Evolutionary conservation across 2,113 vertebrate genomes (phyloP), one percentile per base, ranked within the genome.

Genomic region (Cheilinus undulatus): DNA sequence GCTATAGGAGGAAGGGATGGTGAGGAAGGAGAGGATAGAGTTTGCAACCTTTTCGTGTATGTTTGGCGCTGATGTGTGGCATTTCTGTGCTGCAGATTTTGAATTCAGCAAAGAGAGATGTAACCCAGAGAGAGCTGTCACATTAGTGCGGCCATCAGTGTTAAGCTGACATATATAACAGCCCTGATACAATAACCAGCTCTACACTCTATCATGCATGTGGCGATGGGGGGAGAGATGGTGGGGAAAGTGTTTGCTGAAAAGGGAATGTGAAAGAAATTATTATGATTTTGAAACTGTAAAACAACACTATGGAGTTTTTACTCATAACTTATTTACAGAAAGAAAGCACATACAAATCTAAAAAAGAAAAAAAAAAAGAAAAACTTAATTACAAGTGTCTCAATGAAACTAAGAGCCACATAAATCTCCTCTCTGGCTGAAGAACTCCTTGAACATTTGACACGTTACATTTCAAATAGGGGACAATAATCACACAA

Each of bases 141-240:
- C 67, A 88, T 84, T 89, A 87, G 66, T 43, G 64, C 70, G 75
- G 59, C 65, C 69, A 57, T 86, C 84, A 88, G 58, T 53, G 77
- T 81, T 84, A 88, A 87, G 80, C 69, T 80, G 88, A 89, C 86
- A 74, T 52, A 65, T 48, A 45, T 23, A 75, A 68, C 67, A 76
- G 75, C 50, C 50, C 69, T 7, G 56, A 77, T 70, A 64, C 73
- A 87, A 76, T 64, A 85, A 73, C 58, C 54, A 80, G 73, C 63
- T 75, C 54, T 66, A 43, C 66, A 74, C 73, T 79, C 65, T 36
- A 78, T 78, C 66, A 43, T 14, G 17, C 42, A 57, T 15, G 58
- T 23, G 36, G 27, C 0, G 28, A 72, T 73, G 57, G 34, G 32
- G 32, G 71, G 52, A 83, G 13, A 40, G 49, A 60, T 36, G 64